Evolutionary conservation across 1,140 invertebrate genomes (phyloP), one percentile per base, ranked within the genome.

Genomic region (Cecropterus lyciades): DNA sequence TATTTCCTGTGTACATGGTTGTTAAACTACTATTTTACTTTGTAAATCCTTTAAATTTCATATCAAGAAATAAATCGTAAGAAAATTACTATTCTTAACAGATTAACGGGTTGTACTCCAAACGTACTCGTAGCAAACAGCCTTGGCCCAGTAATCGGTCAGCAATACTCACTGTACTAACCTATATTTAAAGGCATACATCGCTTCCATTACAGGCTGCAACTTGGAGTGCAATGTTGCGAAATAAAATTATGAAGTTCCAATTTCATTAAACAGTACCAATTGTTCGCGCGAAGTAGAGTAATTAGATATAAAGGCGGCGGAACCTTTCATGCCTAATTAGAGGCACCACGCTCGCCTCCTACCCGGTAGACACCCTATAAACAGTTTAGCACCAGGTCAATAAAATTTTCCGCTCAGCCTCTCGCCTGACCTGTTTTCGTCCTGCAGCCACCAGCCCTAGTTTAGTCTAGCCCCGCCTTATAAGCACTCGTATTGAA

Each of bases 391-490:
- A 69, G 65, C 52, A 24, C 40, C 69, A 71, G 79, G 75, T 78
- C 75, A 79, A 74, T 72, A 64, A 65, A 70, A 62, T 73, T 79
- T 68, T 69, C 67, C 70, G 70, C 72, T 17, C 56, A 68, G 70
- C 27, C 57, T 63, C 69, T 64, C 71, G 62, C 62, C 52, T 77
- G 80, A 80, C 80, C 80, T 68, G 72, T 60, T 78, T 80, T 67
- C 57, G 52, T 42, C 52, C 45, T 62, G 45, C 37, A 43, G 37
- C 57, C 40, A 56, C 30, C 56, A 59, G 65, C 65, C 42, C 48
- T 27, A 63, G 59, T 62, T 69, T 59, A 56, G 67, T 64, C 52
- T 63, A 40, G 20, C 43, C 15, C 43, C 48, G 52, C 33, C 48
- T 55, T 56, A 49, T 62, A 62, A 62, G 57, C 56, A 60, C 57